Percentiles rank a stretch among this genome's conserved stretches.
These are phyloP conservation scores for Maccullochella peelii DNA, from an alignment of 2,113 vertebrate species.

Conservation along the genomic window DNA sequence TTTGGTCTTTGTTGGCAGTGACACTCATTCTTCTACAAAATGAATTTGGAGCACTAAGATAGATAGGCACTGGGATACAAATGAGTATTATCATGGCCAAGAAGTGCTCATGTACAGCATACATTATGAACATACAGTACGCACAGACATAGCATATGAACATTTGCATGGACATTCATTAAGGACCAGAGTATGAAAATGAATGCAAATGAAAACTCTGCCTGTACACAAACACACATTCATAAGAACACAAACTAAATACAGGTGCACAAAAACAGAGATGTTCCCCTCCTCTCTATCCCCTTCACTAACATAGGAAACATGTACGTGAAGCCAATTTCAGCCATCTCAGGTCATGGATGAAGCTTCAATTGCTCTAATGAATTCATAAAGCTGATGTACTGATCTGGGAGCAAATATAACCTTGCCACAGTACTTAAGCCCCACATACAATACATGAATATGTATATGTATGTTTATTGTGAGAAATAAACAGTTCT, in stretches of 20 bases:
- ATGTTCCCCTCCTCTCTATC: not conserved
- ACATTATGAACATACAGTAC: not conserved
- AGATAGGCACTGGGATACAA: conserved; percentile 64
- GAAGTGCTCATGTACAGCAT: not conserved
- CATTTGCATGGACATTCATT: conserved; percentile 13
- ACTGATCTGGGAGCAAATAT: conserved; percentile 59
- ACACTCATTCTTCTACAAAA: conserved; percentile 32
- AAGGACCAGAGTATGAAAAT: not conserved
- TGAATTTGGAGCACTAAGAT: conserved; percentile 64
- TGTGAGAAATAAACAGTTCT: not conserved
- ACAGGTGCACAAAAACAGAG: not conserved
- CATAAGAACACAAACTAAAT: conserved; percentile 1
- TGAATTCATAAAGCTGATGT: conserved; percentile 53
- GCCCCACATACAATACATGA: conserved; percentile 5
- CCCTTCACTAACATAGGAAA: not conserved
- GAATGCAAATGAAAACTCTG: conserved; percentile 23
- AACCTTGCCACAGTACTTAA: conserved; percentile 5
- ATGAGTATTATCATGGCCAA: not conserved
- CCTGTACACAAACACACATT: conserved; percentile 2
- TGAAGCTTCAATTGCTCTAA: conserved; percentile 10
- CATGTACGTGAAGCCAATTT: not conserved
- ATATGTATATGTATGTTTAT: conserved; percentile 6
- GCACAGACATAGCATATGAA: conserved; percentile 12
- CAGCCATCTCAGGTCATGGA: conserved; percentile 24
- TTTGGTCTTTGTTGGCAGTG: conserved; percentile 9